Evolutionary conservation across 2,888 invertebrate species (phyloP).

Genomic region (Drosophila kokeensis): DNA sequence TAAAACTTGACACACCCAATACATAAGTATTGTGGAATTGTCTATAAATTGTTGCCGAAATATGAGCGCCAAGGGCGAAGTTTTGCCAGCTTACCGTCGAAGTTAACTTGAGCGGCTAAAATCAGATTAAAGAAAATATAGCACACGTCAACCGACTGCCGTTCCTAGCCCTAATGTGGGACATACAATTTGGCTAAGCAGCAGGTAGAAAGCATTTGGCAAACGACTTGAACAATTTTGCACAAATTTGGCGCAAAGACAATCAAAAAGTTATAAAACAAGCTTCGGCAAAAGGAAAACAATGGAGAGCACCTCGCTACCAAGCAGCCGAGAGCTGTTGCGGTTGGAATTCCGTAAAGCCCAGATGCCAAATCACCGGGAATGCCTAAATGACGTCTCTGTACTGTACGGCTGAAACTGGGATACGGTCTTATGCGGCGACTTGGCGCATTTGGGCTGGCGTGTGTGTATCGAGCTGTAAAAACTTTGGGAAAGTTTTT

Average conservation of each 20-base stretch:
- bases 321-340: slow-evolving; percentile 15
- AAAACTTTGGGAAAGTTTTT: slow-evolving; percentile 72
- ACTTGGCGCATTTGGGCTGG: slow-evolving; percentile 20
- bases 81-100: slow-evolving; percentile 54
- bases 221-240: slow-evolving; percentile 65
- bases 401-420: background rate
- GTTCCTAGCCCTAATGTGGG: slow-evolving; percentile 25
- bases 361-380: slow-evolving; percentile 49
- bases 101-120: slow-evolving; percentile 73
- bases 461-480: slow-evolving; percentile 70
- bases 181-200: slow-evolving; percentile 50
- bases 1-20: slow-evolving; percentile 42
- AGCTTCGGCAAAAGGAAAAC: slow-evolving; percentile 68
- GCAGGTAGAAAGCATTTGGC: slow-evolving; percentile 51
- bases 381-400: slow-evolving; percentile 40
- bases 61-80: slow-evolving; percentile 61
- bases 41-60: slow-evolving; percentile 66
- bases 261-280: slow-evolving; percentile 82
- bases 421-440: slow-evolving; percentile 21
- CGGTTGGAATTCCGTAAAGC: slow-evolving; percentile 40
- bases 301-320: slow-evolving; percentile 27
- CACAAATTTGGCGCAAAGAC: slow-evolving; percentile 80
- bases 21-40: slow-evolving; percentile 33
- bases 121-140: slow-evolving; percentile 75
- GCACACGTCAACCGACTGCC: slow-evolving; percentile 53